phyloP scores from a whole-genome alignment of 2,888 invertebrate species.

The Lasioglossum oenotherae region DNA sequence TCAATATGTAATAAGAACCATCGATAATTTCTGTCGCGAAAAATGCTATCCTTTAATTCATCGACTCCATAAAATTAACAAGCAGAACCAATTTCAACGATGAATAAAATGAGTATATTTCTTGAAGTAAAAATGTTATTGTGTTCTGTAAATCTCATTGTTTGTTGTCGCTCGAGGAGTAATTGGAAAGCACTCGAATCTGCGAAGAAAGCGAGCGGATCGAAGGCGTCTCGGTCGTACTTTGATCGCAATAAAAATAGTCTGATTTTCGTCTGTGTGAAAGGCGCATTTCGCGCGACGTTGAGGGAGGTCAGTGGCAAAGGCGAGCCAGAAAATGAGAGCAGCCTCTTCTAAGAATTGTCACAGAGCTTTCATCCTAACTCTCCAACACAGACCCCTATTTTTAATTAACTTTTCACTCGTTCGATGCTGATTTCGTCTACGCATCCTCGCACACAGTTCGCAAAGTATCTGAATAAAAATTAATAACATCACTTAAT shows the following conservation, averaged over 20 bases:
- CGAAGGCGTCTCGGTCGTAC: constrained; percentile 37
- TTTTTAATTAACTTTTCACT: constrained; percentile 18
- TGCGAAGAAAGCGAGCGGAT: constrained; percentile 15
- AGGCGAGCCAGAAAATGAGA: constrained; percentile 53
- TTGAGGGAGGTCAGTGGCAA: constrained; percentile 78
- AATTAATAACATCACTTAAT: not conserved
- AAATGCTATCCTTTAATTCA: constrained; percentile 41
- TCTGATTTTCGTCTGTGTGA: constrained; percentile 49
- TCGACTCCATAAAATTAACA: not conserved
- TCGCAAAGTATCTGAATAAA: not conserved
- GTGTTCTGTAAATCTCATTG: not conserved
- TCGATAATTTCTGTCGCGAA: constrained; percentile 61
- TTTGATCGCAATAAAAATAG: constrained; percentile 60
- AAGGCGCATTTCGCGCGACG: constrained; percentile 49
- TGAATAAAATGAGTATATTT: not conserved
- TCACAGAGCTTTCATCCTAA: constrained; percentile 30
- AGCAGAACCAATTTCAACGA: not conserved
- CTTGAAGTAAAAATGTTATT: not conserved
- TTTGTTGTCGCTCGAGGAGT: not conserved
- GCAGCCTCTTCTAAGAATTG: constrained; percentile 49
- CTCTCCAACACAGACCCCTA: constrained; percentile 7
- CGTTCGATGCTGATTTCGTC: not conserved
- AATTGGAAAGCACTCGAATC: constrained; percentile 9
- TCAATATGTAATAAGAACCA: constrained; percentile 55
- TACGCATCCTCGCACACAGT: not conserved